A percentile compares a stretch with the other conserved stretches of the same genome.
Conservation (phyloP, 2,113 vertebrate species). For the Hemicordylus capensis region DNA sequence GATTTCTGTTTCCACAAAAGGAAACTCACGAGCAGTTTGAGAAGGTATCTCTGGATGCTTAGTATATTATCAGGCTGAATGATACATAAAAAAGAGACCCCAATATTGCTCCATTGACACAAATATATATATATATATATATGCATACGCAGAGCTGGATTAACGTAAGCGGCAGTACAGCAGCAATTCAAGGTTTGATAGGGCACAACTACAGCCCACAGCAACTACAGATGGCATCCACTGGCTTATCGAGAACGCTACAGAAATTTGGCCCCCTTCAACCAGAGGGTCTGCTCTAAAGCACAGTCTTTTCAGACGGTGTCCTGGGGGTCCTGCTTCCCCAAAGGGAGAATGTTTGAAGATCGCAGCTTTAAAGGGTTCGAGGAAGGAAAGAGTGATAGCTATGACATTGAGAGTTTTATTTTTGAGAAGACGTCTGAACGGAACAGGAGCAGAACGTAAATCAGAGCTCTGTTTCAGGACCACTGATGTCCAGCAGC, state of each 20-base stretch:
- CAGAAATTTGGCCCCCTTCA: not conserved
- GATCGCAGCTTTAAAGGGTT: not conserved
- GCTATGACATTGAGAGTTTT: too few relatives aligned
- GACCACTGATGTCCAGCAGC: not conserved
- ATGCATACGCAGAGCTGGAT: accelerated
- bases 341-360: not conserved
- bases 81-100: constrained; percentile 10
- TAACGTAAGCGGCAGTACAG: accelerated
- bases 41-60: accelerated
- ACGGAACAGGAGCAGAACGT: not conserved
- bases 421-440: too few relatives aligned
- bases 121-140: not conserved
- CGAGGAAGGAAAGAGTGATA: not conserved
- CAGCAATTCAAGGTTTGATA: too few relatives aligned
- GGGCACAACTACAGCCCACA: accelerated
- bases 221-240: accelerated
- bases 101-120: not conserved
- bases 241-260: not conserved
- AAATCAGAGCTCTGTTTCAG: not conserved
- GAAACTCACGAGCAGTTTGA: accelerated
- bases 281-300: not conserved
- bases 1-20: not conserved
- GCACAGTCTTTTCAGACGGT: not conserved
- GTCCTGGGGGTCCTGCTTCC: too few relatives aligned
- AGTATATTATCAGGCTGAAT: not conserved